Evolutionary conservation across 2,888 invertebrate species (phyloP), one percentile per base, ranked within the genome.

Genomic region (Protonemura montana): DNA sequence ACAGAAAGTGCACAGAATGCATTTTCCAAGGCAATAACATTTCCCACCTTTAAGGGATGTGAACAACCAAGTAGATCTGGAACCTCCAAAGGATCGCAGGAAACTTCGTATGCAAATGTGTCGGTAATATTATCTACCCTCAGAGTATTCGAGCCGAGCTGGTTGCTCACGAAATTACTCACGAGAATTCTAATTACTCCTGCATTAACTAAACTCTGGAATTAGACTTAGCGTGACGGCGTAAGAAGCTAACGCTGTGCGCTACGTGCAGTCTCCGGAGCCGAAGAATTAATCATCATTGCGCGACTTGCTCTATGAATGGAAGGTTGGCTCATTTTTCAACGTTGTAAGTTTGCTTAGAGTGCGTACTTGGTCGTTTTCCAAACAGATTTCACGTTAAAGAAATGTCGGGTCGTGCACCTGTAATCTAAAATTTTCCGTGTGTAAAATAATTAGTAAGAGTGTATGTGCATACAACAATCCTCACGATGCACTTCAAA

Each of bases 41-140:
- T 13, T 59, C 13, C 21, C 59, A 3, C 21, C 7, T 13, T 13
- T 59, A 7, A 21, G 21, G 59, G 59, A 59, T 59, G 59, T 13
- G 59, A 59, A 59, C 59, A 10, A 59, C 6, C 59, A 59, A 59
- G 59, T 2, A 28, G 81, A 30, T 28, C 30, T 81, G 27, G 81
- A 81, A 30, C 27, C 81, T 30, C 81, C 29, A 81, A 81, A 81
- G 81, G 81, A 21, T 81, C 30, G 0, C 28, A 27, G 59, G 81
- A 81, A 81, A 27, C 81, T 81, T 81, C 28, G 81, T 29, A 81
- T 81, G 81, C 30, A 81, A 81, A 81, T 81, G 81, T 30, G 81
- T 81, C 81, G 81, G 28, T 81, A 59, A 59, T 59, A 59, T 59
- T 59, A 59, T 59, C 59, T 59, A 59, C 59, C 59, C 59, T 59